Percentiles rank a stretch among this genome's conserved stretches.
Conservation (phyloP, 2,888 invertebrate genomes). For the Sericinus montela region DNA sequence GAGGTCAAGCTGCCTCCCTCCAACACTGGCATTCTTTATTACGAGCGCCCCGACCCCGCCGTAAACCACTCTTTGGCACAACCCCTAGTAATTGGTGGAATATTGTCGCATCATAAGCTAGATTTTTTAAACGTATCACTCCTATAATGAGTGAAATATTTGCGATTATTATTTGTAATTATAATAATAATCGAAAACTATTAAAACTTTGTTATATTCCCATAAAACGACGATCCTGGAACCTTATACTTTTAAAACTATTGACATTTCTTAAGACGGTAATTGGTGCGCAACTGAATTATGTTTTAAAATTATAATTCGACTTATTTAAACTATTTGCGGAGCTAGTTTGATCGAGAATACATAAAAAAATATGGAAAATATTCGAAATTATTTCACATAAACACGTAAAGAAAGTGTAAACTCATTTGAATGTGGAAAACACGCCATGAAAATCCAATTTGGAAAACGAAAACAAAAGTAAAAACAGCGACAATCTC, state of each 20-base stretch:
- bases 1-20: slow-evolving; percentile 44
- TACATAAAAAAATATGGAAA: not conserved
- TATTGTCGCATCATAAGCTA: slow-evolving; percentile 40
- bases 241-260: no score
- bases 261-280: no score
- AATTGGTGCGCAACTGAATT: no score
- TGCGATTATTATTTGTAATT: no score
- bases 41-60: slow-evolving; percentile 33
- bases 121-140: slow-evolving; percentile 18
- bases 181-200: no score
- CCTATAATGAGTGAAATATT: not conserved
- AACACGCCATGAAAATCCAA: slow-evolving; percentile 27
- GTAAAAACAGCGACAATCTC: slow-evolving; percentile 48
- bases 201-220: no score
- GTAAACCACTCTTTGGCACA: slow-evolving; percentile 53
- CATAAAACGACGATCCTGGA: no score
- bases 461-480: slow-evolving; percentile 48
- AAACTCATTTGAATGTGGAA: slow-evolving; percentile 8
- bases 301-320: no score
- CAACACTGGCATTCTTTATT: slow-evolving; percentile 61
- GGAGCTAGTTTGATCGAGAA: not conserved
- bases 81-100: slow-evolving; percentile 49
- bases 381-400: not conserved
- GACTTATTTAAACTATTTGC: no score
- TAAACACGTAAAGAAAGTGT: not conserved